phyloP scores from a whole-genome alignment of 2,797 vertebrate genomes.

The Ispidina lecontei region DNA sequence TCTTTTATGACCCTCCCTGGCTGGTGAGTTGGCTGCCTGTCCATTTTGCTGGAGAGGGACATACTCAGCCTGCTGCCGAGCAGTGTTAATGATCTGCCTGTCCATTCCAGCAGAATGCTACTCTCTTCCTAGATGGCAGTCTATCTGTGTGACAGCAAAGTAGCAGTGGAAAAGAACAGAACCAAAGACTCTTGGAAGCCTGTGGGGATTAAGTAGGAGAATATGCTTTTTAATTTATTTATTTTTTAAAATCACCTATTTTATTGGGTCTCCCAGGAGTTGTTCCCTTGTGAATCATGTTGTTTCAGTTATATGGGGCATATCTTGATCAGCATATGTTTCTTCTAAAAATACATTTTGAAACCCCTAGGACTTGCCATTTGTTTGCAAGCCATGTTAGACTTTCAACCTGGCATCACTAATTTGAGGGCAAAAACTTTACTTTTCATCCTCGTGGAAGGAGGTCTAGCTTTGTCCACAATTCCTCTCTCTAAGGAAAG shows the following conservation, averaged over 20 bases:
- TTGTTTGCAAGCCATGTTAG: background rate
- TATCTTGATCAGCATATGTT: conserved; percentile 66
- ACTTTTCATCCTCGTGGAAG: background rate
- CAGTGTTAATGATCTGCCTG: conserved; percentile 5
- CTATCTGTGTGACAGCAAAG: background rate
- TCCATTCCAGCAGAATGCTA: background rate
- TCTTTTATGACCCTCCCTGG: background rate
- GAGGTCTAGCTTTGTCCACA: background rate
- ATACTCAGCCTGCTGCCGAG: background rate
- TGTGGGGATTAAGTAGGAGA: background rate
- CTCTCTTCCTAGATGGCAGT: background rate
- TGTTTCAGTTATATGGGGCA: conserved; percentile 43
- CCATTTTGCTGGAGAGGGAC: background rate
- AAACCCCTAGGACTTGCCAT: conserved; percentile 17
- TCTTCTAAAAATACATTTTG: conserved; percentile 60
- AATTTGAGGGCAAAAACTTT: conserved; percentile 27
- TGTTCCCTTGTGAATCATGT: conserved; percentile 49
- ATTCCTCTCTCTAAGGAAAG: background rate
- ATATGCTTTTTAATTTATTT: background rate
- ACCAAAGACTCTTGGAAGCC: background rate
- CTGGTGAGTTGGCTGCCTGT: background rate
- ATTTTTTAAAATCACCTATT: background rate
- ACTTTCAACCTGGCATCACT: background rate
- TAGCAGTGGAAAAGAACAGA: background rate
- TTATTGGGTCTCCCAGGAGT: background rate